These are phyloP conservation scores for Cyclophora punctaria DNA, from an alignment of 2,888 invertebrate species.

Conservation along the genomic window DNA sequence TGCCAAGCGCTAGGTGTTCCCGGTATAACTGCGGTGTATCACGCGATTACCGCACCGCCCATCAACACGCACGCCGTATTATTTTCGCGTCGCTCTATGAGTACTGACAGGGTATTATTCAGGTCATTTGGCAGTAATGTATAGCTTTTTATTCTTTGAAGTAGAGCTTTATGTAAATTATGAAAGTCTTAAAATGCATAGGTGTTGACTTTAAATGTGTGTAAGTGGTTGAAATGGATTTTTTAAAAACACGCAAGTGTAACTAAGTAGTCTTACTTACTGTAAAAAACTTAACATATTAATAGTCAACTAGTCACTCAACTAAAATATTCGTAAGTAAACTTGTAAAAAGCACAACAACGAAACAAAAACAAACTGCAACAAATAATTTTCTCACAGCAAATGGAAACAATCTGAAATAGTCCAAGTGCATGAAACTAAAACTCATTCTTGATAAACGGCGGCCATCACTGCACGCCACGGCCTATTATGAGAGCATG, in stretches of 20 bases:
- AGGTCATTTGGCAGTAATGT: background rate
- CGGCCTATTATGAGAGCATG: constrained; percentile 74
- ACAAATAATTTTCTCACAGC: background rate
- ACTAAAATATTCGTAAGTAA: no score
- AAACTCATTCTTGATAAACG: constrained; percentile 65
- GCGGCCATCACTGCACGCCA: constrained; percentile 73
- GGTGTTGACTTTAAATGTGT: no score
- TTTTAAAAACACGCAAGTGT: no score
- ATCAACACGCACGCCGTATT: constrained; percentile 46
- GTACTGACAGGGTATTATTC: background rate
- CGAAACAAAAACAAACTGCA: no score
- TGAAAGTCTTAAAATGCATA: no score
- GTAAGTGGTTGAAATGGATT: no score
- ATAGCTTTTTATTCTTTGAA: background rate
- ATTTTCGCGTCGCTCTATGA: constrained; percentile 7
- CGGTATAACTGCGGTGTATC: constrained; percentile 56
- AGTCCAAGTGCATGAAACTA: constrained; percentile 60
- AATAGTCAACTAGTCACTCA: no score
- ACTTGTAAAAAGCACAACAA: no score
- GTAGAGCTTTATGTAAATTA: no score
- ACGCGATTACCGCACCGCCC: constrained; percentile 69
- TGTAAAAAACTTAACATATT: no score
- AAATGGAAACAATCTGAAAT: constrained; percentile 31
- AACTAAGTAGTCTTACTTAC: no score
- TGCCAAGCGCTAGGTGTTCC: constrained; percentile 63